Evolutionary conservation across 2,888 invertebrate genomes (phyloP), one percentile per base, ranked within the genome.

Genomic region (Campaea margaritaria): DNA sequence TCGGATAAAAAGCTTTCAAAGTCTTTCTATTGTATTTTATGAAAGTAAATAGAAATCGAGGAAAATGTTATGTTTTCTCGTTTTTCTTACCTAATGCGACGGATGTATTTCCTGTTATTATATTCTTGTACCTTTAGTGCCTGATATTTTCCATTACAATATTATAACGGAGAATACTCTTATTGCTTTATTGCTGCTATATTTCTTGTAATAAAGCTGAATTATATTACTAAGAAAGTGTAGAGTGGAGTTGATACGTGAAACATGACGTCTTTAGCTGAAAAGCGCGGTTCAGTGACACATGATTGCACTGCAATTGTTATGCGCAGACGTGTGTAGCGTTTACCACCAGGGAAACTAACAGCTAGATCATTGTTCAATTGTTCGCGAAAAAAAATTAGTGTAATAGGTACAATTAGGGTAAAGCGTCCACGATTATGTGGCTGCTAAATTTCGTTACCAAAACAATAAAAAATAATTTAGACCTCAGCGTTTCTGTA

Each of bases 31-130:
- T 63, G 60, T 63, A 43, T 60, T 63, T 52, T 58, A 48, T 55
- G 60, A 60, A 54, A 54, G 58, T 56, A 63, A 63, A 63, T 49
- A 63, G 55, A 66, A 66, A 59, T 61, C 15, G 59, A 51, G 58
- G 55, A 58, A 62, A 57, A 46, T 47, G 46, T 51, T 15, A 48
- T 52, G 50, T 60, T 57, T 55, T 55, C 43, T 31, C 5, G 5
- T 48, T 52, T 58, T 43, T 51, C 43, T 13, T 31, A 14, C 36
- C 15, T 36, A 43, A n/a, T n/a, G n/a, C 51, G 50, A 39, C 21
- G 12, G 11, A 7, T 27, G 31, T 39, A 28, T 53, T 58, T 44
- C 21, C 31, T 27, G 45, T 44, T 14, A 28, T 31, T 44, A 42
- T 48, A n/a, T 39, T 45, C 15, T 10, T 45, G n/a, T 16, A 21